Base-by-base conservation (phyloP, 1,140 invertebrate genomes). In the Proctacanthus coquilletti region DNA sequence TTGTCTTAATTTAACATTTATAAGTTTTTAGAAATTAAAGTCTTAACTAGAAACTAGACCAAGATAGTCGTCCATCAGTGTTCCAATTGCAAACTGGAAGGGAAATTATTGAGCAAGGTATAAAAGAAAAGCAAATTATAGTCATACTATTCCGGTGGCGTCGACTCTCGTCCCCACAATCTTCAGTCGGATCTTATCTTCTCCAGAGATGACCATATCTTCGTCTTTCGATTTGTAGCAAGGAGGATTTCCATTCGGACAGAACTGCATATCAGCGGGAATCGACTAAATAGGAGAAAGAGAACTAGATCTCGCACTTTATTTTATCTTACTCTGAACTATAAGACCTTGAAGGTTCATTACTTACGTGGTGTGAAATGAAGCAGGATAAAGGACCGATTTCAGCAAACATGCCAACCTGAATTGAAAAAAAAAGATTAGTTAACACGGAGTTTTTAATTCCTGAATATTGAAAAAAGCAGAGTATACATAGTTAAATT, bases 221-320 rank as follows among this genome's bases (percentile, higher is more conserved):
- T 98, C 95, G 66, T 98, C 92, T 68, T 94, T 89, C 10, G 91
- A 96, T 66, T 96, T 97, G 57, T 98, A 99, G 60, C 95, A 98
- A 1, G 92, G 88, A 33, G 94, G 93, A 65, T 87, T 93, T 20
- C 86, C 84, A 66, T 93, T 94, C 1, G 94, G 89, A 65, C 97
- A 97, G 68, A 96, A 98, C 56, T 98, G 85, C 91, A 99, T 97
- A 61, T 99, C 94, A 32, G 89, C 81, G 41, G 96, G 95, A 51
- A 99, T 99, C 2, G 91, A 96, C 53, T 53, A 18, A 32, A 36
- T 30, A 40, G 41, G 17, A 38, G 31, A 38, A 34, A 8, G 35
- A 43, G 36, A 11, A 42, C 23, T 30, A 41, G 33, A 40, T 45
- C n/a, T n/a, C n/a, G n/a, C n/a, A n/a, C n/a, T n/a, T n/a, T n/a